Evolutionary conservation across 2,113 vertebrate species (phyloP).

Genomic region (Callochromis pleurospilus): DNA sequence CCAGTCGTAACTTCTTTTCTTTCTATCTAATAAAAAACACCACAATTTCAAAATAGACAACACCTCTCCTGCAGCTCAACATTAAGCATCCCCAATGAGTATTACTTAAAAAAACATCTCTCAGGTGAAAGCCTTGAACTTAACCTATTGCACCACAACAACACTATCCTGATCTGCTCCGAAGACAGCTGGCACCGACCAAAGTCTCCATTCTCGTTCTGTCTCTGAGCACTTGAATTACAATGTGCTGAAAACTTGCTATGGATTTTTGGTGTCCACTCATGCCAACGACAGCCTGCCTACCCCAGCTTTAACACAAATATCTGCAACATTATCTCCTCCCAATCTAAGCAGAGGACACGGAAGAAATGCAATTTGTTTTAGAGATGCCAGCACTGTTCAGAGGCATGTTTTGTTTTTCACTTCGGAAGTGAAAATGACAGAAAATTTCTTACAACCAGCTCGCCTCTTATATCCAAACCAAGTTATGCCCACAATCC

Average conservation of each 20-base stretch:
- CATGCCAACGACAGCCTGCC: neutral
- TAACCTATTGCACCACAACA: neutral
- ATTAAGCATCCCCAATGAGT: neutral
- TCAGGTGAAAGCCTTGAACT: neutral
- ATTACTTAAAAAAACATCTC: neutral
- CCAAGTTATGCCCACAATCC: neutral
- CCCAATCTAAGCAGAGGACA: neutral
- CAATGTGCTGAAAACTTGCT: neutral
- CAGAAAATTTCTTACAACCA: neutral
- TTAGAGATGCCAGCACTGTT: neutral
- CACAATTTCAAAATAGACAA: neutral
- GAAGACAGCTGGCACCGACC: neutral
- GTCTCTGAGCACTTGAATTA: neutral
- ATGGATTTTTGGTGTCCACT: neutral
- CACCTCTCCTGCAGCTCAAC: neutral
- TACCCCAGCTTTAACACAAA: neutral
- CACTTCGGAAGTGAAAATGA: neutral
- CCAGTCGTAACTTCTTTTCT: neutral
- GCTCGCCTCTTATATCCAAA: neutral
- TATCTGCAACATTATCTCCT: neutral
- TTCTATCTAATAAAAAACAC: neutral
- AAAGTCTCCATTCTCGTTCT: neutral
- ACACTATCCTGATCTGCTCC: neutral
- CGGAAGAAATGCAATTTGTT: neutral
- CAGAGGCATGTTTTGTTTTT: neutral